Base-by-base conservation (phyloP, 2,888 invertebrate species). In the Beris morrisii region DNA sequence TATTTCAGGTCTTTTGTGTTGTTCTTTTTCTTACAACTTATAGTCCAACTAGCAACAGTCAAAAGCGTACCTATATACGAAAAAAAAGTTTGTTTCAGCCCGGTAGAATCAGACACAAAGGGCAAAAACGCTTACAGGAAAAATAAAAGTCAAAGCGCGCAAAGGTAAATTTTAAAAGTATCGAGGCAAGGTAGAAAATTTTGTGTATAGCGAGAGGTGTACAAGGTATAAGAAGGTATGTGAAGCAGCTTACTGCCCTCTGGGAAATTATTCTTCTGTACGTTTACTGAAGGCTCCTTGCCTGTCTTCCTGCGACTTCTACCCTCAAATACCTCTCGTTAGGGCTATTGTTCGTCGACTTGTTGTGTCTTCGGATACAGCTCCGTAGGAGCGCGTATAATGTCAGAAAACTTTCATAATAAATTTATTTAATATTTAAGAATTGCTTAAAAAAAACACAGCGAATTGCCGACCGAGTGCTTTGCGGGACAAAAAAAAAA, bases 361-460 rank as follows among this genome's bases (percentile, higher is more conserved):
- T 6, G 11, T 13, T 52, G 13, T 52, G 4, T 52, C 15, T 52
- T 28, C 52, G 11, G 15, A 4, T 5, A 22, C 22, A 22, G n/a
- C 28, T 22, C 22, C 22, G 1, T 28, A 28, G 5, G 7, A 9
- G 28, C 28, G 13, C 11, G n/a, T 52, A 15, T 52, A 52, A 52
- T 11, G 22, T 30, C 30, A 54, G 32, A 58, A 45, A 58, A 58
- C 45, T 58, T 58, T 45, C 45, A 46, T 28, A 46, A 58, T 58
- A 58, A 58, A 58, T 58, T 58, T 38, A 38, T 38, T 38, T 58
- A 58, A 58, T 58, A 58, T 58, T 58, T 44, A 58, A 45, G 45
- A 45, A 56, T 56, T 15, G 56, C 44, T 44, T 56, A 32, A 54
- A 22, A 6, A 30, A 30, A 58, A 58, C 11, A 45, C 28, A 15